Conservation (phyloP, 2,113 vertebrate species). For the Fregetta grallaria region DNA sequence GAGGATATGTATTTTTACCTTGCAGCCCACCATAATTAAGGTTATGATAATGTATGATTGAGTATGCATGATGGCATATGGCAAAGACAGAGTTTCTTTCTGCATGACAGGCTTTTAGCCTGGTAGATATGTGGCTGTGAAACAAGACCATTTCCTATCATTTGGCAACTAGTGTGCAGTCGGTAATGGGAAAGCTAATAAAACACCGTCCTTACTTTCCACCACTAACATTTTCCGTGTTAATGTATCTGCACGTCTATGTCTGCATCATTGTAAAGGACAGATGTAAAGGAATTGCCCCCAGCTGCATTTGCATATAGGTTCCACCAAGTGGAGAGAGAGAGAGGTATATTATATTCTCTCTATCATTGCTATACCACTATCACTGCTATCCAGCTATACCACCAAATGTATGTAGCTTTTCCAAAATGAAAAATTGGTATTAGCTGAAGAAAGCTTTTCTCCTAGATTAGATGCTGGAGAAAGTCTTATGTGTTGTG, state of each 20-base stretch:
- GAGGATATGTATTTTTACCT: not conserved
- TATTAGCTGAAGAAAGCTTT: not conserved
- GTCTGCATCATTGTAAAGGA: not conserved
- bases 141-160: not conserved
- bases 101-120: not conserved
- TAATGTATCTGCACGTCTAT: not conserved
- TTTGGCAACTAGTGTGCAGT: not conserved
- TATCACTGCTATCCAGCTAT: not conserved
- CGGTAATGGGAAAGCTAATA: not conserved
- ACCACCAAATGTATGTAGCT: not conserved
- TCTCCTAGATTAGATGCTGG: not conserved
- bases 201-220: not conserved
- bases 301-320: not conserved
- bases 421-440: not conserved
- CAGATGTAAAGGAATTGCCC: not conserved
- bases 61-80: not conserved
- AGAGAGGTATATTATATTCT: not conserved
- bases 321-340: not conserved
- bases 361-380: not conserved
- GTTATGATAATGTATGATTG: not conserved
- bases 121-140: not conserved
- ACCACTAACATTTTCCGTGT: not conserved
- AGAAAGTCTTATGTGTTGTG: not conserved
- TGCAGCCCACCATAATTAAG: not conserved
- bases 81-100: not conserved